A percentile compares a stretch with the other conserved stretches of the same genome.
Evolutionary conservation across 2,888 invertebrate genomes (phyloP).

Genomic region (Yponomeuta evonymella): DNA sequence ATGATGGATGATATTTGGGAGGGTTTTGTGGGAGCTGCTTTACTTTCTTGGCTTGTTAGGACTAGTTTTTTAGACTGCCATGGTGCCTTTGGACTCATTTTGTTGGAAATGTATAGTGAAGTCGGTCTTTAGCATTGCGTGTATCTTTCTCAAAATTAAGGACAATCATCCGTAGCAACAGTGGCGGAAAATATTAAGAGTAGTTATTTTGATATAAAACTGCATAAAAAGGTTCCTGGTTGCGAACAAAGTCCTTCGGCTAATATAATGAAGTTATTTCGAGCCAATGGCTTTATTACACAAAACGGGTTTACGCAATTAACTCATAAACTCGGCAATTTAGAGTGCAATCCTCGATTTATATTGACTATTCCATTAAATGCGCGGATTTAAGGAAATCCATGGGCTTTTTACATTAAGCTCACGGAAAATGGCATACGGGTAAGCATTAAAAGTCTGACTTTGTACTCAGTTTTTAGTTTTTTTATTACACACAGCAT

Average conservation of each 20-base stretch:
- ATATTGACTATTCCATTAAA: background rate
- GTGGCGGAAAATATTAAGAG: too few species aligned
- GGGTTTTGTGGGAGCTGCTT: background rate
- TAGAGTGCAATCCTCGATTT: background rate
- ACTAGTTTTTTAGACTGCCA: background rate
- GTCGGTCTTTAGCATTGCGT: too few species aligned
- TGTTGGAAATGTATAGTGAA: too few species aligned
- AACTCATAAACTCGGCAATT: background rate
- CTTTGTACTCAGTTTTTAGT: constrained; percentile 2
- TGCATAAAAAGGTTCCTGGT: background rate
- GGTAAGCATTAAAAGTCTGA: background rate
- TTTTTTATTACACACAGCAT: constrained; percentile 9
- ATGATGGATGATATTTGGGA: background rate
- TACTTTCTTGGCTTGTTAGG: background rate
- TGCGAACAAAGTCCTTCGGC: background rate
- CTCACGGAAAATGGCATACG: background rate
- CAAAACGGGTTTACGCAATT: background rate
- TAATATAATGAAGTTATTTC: background rate
- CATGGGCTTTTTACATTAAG: background rate
- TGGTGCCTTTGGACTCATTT: too few species aligned
- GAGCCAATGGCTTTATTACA: background rate
- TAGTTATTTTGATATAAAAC: too few species aligned
- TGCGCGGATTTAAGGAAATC: background rate
- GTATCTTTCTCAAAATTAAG: too few species aligned
- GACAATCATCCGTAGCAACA: too few species aligned